Conservation (phyloP, 2,113 vertebrate species). For the Galbula dea region DNA sequence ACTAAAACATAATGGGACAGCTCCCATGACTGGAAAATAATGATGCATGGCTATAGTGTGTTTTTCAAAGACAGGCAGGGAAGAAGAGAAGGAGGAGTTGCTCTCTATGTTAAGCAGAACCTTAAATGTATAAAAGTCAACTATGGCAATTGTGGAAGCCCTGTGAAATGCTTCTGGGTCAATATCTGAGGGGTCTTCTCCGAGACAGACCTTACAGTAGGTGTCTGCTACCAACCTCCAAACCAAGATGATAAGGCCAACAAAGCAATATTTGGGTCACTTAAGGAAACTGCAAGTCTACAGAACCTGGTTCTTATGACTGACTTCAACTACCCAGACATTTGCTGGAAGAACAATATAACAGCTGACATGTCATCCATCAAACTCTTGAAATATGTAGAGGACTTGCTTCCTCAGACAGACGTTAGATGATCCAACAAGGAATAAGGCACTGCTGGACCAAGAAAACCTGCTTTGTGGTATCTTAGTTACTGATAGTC, state of each 20-base stretch:
- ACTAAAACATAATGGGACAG: neutral
- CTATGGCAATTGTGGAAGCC: fast-evolving
- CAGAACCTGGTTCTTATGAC: neutral
- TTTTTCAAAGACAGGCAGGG: neutral
- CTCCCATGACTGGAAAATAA: neutral
- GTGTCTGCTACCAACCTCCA: neutral
- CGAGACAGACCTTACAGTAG: neutral
- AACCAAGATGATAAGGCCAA: fast-evolving
- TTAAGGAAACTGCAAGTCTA: neutral
- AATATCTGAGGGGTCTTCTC: neutral
- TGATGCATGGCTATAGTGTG: neutral
- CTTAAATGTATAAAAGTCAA: neutral
- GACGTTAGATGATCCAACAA: neutral
- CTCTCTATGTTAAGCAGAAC: neutral
- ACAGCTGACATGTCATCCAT: neutral
- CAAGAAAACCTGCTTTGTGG: neutral
- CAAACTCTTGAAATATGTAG: neutral
- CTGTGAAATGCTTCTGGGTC: neutral
- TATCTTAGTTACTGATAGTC: neutral
- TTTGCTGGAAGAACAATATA: neutral
- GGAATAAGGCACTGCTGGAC: neutral
- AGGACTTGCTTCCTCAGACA: neutral
- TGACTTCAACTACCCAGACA: neutral
- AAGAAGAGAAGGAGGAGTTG: neutral
- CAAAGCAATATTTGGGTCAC: neutral